Evolutionary conservation across 2,113 vertebrate genomes (phyloP), one percentile per base, ranked within the genome.

Genomic region (Colistium nudipinnis): DNA sequence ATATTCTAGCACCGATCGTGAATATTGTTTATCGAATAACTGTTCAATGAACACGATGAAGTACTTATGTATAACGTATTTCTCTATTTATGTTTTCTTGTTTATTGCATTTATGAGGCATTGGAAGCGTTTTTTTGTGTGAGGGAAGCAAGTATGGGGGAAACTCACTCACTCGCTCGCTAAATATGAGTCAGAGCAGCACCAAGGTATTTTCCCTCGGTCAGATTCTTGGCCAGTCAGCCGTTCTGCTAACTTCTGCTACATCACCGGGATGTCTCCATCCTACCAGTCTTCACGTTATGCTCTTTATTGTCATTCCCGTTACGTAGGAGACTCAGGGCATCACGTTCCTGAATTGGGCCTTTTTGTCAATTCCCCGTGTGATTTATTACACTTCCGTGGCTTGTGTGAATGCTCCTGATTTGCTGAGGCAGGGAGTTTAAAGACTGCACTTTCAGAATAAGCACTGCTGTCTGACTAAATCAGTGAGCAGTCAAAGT

Each of bases 161-260:
- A 68, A n/a, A 45, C n/a, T 48, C 31, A 36, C 17, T 7, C 22
- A 57, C 27, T 1, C n/a, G n/a, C n/a, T n/a, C n/a, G n/a, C n/a
- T n/a, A 65, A 74, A 54, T 4, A 67, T 36, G 54, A 69, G 53
- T 62, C 61, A 71, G 47, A 71, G 52, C 47, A 76, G 62, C 57
- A 64, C 33, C 49, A 48, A 38, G 49, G 52, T 43, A 52, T 71
- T 64, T 64, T 57, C 49, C 31, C 43, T 45, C 51, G 20, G 33
- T 28, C 48, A 56, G 22, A 20, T 56, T 51, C 36, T 63, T 45
- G 55, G 35, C 8, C 55, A 57, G 62, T 71, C 74, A 65, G 24
- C 7, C 16, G 56, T 25, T 39, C 57, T 35, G 28, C 30, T 33
- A 31, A 48, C 25, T 47, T 25, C 63, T 80, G 55, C 74, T 78